Evolutionary conservation across 1,140 invertebrate species (phyloP), one percentile per base, ranked within the genome.

Genomic region (Formica selysi): DNA sequence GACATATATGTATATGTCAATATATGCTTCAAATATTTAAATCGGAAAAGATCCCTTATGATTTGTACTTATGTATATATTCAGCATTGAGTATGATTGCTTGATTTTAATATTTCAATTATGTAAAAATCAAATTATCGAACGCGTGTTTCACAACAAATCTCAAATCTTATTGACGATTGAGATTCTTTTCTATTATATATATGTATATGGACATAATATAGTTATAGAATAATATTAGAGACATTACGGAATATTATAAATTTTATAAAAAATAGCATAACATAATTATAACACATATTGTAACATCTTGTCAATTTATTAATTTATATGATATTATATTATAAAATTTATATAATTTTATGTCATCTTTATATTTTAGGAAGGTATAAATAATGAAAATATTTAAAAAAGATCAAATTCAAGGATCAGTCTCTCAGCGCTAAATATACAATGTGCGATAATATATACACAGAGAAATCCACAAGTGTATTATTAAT

Each of bases 61-160:
- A 80, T 80, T 48, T 70, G 32, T 70, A 83, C 36, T 83, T 38
- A 26, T 29, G 13, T 73, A 19, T 44, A 8, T 44, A 8, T 41
- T 26, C 16, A 68, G 22, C 22, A n/a, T 6, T 70, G 22, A 65
- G 57, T 13, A 54, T 2, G 11, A 36, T 44, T 76, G 26, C 10
- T n/a, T 44, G 26, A 32, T 67, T 29, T 54, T 54, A 44, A 65
- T 54, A 16, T 22, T 48, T 73, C 44, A 48, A 61, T 61, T 44
- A 44, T 44, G 41, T 44, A 29, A 81, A 32, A 6, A 32, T 36
- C 2, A 19, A 71, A 36, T 19, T 51, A 19, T 51, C 44, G 44
- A 61, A 6, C 8, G 16, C 57, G 13, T 29, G 38, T 11, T 3
- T 65, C n/a, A 26, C n/a, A 29, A 62, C 8, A 65, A n/a, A 67